Evolutionary conservation across 2,113 vertebrate species (phyloP), one percentile per base, ranked within the genome.

Genomic region (Hippocampus guttulatus): DNA sequence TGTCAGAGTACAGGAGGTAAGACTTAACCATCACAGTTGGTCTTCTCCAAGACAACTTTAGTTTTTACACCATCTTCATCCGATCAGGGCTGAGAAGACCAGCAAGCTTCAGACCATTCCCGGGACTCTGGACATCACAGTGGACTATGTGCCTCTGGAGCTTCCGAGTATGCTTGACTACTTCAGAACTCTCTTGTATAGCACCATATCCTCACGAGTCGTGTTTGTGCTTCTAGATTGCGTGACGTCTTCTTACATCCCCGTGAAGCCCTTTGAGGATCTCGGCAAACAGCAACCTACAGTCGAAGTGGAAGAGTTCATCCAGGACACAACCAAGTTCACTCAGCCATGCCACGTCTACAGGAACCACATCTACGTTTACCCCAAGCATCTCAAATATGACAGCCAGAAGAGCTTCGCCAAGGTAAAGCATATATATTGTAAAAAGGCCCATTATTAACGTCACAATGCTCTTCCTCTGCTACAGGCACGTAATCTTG

Each of bases 331-430:
- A 57, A 94, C 94, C 54, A 97, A 95, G 89, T 95, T 93, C 72
- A 94, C 94, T n/a, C 95, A 93, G 63, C 96, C 96, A 30, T 94
- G 96, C 67, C 91, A 93, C 71, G 94, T 94, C 18, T 99, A 99
- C 90, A 96, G 92, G 88, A 98, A 99, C 90, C 97, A 99, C 89
- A 92, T 98, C 87, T 99, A 99, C n/a, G 76, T 99, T 33, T 99
- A 98, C 76, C 97, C 97, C 41, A 96, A 92, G 82, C 97, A 98
- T 81, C 96, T 99, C 62, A 99, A 99, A 70, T 99, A 98, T 2
- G 97, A 99, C 77, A 94, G 94, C 81, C 97, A 99, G 91, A 98
- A 96, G 88, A 95, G 94, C 81, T 99, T 99, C 73, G 95, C 92
- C 82, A 99, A 99, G 97, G 97, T 98, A 91, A 38, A 33, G 21